Percentiles rank a stretch among this genome's conserved stretches.
Conservation (phyloP, 1,140 invertebrate genomes). For the Bombus ignitus region DNA sequence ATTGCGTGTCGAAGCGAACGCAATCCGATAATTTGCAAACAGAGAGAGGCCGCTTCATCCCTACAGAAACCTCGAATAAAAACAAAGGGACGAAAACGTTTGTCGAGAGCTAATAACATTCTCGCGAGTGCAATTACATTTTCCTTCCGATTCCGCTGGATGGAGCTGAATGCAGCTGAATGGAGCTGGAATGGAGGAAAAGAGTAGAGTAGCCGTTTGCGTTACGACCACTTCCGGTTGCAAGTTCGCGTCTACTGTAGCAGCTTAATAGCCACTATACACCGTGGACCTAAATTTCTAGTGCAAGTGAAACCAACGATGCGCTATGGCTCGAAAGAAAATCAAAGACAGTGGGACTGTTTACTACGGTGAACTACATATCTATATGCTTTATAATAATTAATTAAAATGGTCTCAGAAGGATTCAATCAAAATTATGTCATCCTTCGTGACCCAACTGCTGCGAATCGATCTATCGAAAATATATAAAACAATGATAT, state of each 20-base stretch:
- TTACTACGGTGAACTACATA: too few species aligned
- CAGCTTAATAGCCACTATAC: too few species aligned
- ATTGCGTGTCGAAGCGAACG: constrained; percentile 2
- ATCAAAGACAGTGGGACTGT: too few species aligned
- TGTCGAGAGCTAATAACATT: neutral
- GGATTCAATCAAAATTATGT: too few species aligned
- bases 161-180: neutral
- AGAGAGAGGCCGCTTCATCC: neutral
- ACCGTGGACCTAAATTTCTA: too few species aligned
- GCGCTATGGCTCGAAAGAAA: too few species aligned
- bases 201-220: constrained; percentile 22
- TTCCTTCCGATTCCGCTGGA: neutral
- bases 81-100: neutral
- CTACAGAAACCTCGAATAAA: neutral
- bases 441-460: too few species aligned
- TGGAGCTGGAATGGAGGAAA: neutral
- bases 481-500: too few species aligned
- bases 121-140: constrained; percentile 11
- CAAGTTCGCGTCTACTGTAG: constrained; percentile 18
- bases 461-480: too few species aligned
- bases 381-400: too few species aligned
- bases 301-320: too few species aligned
- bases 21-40: constrained; percentile 19
- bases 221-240: constrained; percentile 20
- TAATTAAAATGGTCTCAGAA: too few species aligned